These are phyloP conservation scores for Reticulitermes speratus DNA, from an alignment of 1,140 invertebrate genomes.

Conservation along the genomic window DNA sequence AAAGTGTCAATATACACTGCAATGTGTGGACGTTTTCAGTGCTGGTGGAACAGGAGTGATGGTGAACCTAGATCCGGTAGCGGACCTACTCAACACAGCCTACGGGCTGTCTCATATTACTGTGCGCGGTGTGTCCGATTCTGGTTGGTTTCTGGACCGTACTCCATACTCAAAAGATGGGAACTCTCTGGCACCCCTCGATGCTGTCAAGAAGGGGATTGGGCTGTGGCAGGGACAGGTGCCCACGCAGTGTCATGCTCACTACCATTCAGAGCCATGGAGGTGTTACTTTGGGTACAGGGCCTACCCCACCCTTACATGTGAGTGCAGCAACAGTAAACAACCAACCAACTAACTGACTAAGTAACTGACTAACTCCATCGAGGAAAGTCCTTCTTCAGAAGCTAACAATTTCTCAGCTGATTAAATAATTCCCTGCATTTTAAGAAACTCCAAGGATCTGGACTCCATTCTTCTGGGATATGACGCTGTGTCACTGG, in stretches of 20 bases:
- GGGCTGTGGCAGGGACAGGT: conserved; percentile 80
- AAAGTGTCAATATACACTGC: neutral
- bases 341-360: neutral
- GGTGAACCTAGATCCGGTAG: conserved; percentile 81
- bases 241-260: conserved; percentile 68
- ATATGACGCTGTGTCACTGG: no score
- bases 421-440: no score
- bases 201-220: conserved; percentile 73
- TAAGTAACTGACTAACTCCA: no score
- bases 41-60: conserved; percentile 91
- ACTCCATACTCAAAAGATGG: conserved; percentile 45
- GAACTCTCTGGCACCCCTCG: conserved; percentile 54
- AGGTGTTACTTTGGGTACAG: conserved; percentile 89
- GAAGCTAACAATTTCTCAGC: no score
- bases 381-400: no score
- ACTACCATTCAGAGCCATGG: conserved; percentile 76
- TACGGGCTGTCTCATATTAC: conserved; percentile 62
- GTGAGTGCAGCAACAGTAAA: conserved; percentile 52
- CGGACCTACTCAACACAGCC: conserved; percentile 61
- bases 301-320: conserved; percentile 80
- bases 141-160: conserved; percentile 92
- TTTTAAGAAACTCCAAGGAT: no score
- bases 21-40: conserved; percentile 50
- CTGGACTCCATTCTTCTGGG: no score
- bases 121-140: conserved; percentile 81